Evolutionary conservation across 2,113 vertebrate genomes (phyloP).

Genomic region (Tetrao urogallus): DNA sequence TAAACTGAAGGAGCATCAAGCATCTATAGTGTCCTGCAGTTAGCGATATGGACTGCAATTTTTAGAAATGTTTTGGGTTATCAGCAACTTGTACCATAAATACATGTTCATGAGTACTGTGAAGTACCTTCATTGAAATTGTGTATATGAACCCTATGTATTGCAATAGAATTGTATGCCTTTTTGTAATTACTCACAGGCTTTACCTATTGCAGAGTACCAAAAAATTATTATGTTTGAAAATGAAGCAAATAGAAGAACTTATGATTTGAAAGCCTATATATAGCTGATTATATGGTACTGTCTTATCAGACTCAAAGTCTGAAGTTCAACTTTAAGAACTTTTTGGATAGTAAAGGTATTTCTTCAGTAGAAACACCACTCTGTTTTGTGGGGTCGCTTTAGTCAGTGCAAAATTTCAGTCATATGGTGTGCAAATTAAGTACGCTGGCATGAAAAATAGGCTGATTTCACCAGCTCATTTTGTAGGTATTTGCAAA

Average conservation of each 20-base stretch:
- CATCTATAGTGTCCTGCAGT: background rate
- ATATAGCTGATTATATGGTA: background rate
- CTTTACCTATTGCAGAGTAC: background rate
- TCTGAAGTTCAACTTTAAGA: background rate
- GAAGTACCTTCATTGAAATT: background rate
- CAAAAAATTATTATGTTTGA: background rate
- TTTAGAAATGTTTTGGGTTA: slow-evolving; percentile 6
- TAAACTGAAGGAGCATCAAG: slow-evolving; percentile 27
- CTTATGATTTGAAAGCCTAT: background rate
- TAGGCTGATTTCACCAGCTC: background rate
- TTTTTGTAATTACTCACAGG: background rate
- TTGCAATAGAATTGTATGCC: background rate
- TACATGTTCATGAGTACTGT: too few relatives aligned
- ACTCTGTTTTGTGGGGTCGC: background rate
- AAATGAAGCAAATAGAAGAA: slow-evolving; percentile 4
- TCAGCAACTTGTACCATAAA: background rate
- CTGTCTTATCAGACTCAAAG: background rate
- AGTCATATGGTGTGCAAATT: background rate
- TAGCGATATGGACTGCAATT: slow-evolving; percentile 9
- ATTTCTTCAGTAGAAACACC: slow-evolving; percentile 7
- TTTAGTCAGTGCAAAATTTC: background rate
- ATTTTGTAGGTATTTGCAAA: background rate
- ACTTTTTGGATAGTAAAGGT: background rate
- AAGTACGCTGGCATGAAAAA: background rate
- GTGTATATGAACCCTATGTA: background rate